Percentiles rank a stretch among this genome's conserved stretches.
phyloP scores from a whole-genome alignment of 2,797 vertebrate genomes.

The Macropus fuliginosus region DNA sequence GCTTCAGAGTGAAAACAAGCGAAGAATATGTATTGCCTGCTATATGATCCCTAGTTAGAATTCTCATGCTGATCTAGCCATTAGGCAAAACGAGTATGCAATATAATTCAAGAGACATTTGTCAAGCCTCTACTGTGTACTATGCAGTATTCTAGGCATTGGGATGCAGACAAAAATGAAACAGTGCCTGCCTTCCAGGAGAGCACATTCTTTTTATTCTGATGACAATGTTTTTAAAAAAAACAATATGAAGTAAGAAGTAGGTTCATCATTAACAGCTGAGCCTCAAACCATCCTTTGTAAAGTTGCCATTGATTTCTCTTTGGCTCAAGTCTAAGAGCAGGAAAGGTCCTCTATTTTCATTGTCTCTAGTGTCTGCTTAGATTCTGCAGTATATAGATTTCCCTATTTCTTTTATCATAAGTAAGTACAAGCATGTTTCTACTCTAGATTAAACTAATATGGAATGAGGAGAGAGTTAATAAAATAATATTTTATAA shows the following conservation, averaged over 20 bases:
- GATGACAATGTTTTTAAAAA: neutral
- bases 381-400: neutral
- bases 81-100: neutral
- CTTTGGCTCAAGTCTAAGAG: neutral
- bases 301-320: neutral
- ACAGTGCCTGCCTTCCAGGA: neutral
- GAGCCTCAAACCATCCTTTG: neutral
- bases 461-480: neutral
- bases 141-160: neutral
- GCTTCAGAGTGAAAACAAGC: neutral
- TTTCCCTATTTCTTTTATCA: neutral
- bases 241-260: neutral
- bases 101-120: conserved; percentile 27
- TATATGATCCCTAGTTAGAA: conserved; percentile 26
- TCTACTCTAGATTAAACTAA: neutral
- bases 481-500: neutral
- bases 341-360: neutral
- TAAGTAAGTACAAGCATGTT: neutral
- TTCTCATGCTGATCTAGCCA: neutral
- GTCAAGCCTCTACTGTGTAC: neutral
- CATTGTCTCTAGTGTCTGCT: neutral
- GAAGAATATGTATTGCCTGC: neutral
- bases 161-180: neutral
- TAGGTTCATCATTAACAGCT: neutral
- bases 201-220: neutral